These are phyloP conservation scores for Conus ventricosus DNA, from an alignment of 1,140 invertebrate species.

Conservation along the genomic window DNA sequence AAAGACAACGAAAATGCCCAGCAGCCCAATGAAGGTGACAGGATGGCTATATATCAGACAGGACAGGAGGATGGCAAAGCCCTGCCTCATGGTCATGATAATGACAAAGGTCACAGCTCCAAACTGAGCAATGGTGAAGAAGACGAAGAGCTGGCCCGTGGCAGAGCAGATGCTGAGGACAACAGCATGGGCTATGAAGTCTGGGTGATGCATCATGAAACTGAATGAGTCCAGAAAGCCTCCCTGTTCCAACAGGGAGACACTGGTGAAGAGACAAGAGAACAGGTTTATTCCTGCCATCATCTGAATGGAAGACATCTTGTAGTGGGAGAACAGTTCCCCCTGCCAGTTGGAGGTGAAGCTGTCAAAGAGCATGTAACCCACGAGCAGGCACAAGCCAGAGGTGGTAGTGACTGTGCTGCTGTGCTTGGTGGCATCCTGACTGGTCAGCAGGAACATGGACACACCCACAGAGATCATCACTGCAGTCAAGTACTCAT, in stretches of 20 bases:
- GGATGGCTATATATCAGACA: slow-evolving; percentile 94
- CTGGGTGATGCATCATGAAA: slow-evolving; percentile 87
- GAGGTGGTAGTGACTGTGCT: slow-evolving; percentile 84
- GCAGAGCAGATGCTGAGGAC: slow-evolving; percentile 93
- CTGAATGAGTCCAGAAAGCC: slow-evolving; percentile 84
- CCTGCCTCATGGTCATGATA: slow-evolving; percentile 98
- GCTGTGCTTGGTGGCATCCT: slow-evolving; percentile 75
- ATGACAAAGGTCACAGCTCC: slow-evolving; percentile 97
- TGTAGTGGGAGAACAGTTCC: slow-evolving; percentile 88
- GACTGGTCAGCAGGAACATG: slow-evolving; percentile 83
- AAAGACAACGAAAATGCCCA: slow-evolving; percentile 93
- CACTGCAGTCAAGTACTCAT: slow-evolving; percentile 93
- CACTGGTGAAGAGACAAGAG: slow-evolving; percentile 92
- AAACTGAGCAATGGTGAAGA: slow-evolving; percentile 95
- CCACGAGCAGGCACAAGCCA: slow-evolving; percentile 88
- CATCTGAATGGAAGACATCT: slow-evolving; percentile 94
- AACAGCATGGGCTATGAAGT: slow-evolving; percentile 88
- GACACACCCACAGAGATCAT: slow-evolving; percentile 95
- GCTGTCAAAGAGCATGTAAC: slow-evolving; percentile 96
- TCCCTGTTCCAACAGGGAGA: slow-evolving; percentile 92
- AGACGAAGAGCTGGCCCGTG: slow-evolving; percentile 96
- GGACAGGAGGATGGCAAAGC: slow-evolving; percentile 93
- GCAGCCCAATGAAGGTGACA: slow-evolving; percentile 84
- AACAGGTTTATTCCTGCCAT: slow-evolving; percentile 98
- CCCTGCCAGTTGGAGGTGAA: slow-evolving; percentile 99